Evolutionary conservation across 2,797 vertebrate species (phyloP).

Genomic region (Urocyon cinereoargenteus): DNA sequence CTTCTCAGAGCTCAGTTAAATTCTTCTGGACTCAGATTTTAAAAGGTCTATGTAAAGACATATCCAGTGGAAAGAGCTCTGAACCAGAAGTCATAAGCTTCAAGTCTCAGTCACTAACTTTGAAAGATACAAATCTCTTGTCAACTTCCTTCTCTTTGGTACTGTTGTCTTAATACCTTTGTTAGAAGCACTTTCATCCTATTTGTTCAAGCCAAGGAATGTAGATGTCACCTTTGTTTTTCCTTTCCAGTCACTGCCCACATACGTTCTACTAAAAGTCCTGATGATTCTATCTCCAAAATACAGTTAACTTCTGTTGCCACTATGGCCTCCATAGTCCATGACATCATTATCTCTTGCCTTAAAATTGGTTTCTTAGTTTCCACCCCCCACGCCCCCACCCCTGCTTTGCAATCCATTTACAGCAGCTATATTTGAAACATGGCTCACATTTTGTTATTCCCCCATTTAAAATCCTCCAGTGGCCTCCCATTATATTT

Average conservation of each 20-base stretch:
- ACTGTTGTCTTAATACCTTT: background rate
- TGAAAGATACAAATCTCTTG: background rate
- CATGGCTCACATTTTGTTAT: background rate
- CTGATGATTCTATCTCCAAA: background rate
- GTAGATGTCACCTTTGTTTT: background rate
- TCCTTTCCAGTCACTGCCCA: background rate
- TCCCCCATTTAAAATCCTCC: background rate
- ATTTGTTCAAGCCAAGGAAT: conserved; percentile 27
- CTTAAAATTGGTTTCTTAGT: background rate
- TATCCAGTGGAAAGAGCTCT: background rate
- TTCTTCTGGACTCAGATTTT: conserved; percentile 4
- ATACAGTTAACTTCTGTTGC: background rate
- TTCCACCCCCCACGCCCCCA: background rate
- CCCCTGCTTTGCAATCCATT: background rate
- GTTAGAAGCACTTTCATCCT: background rate
- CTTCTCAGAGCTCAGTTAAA: background rate
- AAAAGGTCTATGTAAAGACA: background rate
- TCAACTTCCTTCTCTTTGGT: background rate
- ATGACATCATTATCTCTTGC: background rate
- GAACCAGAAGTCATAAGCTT: background rate
- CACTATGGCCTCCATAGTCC: background rate
- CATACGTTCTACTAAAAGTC: background rate
- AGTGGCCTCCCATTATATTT: background rate
- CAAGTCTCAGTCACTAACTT: background rate
- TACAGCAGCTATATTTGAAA: background rate